Evolutionary conservation across 1,140 invertebrate genomes (phyloP).

Genomic region (Goniozus legneri): DNA sequence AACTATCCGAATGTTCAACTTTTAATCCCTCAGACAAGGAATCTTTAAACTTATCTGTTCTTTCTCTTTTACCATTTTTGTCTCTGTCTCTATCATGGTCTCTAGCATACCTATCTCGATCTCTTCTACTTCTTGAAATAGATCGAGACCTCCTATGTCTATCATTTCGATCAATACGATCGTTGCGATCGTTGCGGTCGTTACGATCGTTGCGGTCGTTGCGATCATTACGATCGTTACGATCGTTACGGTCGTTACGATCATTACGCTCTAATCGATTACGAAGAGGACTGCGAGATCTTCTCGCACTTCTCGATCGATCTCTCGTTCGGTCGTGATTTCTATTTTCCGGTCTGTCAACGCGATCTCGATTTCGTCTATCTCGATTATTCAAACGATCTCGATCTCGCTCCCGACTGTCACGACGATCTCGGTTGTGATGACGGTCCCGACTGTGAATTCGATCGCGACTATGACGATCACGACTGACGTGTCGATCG

Average conservation of each 20-base stretch:
- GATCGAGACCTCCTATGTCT: constrained; percentile 40
- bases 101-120: constrained; percentile 38
- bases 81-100: constrained; percentile 48
- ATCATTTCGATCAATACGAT: constrained; percentile 37
- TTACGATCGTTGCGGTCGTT: too few relatives aligned
- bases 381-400: too few relatives aligned
- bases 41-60: constrained; percentile 70
- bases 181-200: too few relatives aligned
- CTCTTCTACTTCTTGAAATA: constrained; percentile 38
- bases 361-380: constrained; percentile 24
- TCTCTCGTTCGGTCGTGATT: constrained; percentile 37
- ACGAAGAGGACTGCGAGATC: constrained; percentile 43
- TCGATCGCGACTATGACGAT: constrained; percentile 32
- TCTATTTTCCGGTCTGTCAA: constrained; percentile 30
- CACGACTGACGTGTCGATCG: constrained; percentile 20
- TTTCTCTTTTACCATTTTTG: constrained; percentile 50
- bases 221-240: too few relatives aligned
- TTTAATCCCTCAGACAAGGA: constrained; percentile 81
- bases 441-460: constrained; percentile 33
- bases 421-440: constrained; percentile 23
- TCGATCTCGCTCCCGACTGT: constrained; percentile 23
- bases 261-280: too few relatives aligned
- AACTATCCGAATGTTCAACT: constrained; percentile 59
- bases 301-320: constrained; percentile 32
- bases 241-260: too few relatives aligned